phyloP scores from a whole-genome alignment of 2,113 vertebrate genomes.

The Varanus komodoensis region DNA sequence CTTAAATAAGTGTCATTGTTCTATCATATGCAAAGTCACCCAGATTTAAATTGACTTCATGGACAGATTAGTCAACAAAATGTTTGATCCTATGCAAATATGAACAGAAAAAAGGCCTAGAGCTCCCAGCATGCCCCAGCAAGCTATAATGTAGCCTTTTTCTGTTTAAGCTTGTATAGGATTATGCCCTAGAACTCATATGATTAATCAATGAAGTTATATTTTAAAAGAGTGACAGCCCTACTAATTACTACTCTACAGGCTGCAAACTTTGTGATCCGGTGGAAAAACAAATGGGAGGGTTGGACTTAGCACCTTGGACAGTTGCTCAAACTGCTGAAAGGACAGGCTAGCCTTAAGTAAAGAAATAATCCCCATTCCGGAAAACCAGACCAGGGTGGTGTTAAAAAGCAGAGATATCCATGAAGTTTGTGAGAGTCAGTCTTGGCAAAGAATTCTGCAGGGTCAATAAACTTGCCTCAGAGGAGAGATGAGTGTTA shows the following conservation, averaged over 20 bases:
- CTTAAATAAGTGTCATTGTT: neutral
- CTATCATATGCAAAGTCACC: neutral
- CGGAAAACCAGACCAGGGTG: neutral
- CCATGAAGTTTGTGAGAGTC: neutral
- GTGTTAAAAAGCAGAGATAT: neutral
- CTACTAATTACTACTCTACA: neutral
- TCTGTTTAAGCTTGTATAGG: no score
- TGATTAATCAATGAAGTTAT: neutral
- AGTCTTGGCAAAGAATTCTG: neutral
- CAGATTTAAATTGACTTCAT: neutral
- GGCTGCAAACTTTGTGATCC: neutral
- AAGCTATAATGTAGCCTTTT: no score
- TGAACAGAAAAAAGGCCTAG: no score
- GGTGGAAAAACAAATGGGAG: neutral
- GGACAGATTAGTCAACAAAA: neutral
- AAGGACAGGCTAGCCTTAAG: neutral
- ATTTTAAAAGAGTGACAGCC: neutral
- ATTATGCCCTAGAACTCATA: neutral
- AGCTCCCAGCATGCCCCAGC: no score
- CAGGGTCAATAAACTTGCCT: neutral
- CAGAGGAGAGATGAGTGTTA: neutral
- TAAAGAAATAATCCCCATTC: neutral
- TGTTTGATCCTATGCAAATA: no score
- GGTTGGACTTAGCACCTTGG: neutral
- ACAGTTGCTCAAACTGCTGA: neutral